Conservation (phyloP, 2,113 vertebrate genomes). For the Nyctibius bracteatus region DNA sequence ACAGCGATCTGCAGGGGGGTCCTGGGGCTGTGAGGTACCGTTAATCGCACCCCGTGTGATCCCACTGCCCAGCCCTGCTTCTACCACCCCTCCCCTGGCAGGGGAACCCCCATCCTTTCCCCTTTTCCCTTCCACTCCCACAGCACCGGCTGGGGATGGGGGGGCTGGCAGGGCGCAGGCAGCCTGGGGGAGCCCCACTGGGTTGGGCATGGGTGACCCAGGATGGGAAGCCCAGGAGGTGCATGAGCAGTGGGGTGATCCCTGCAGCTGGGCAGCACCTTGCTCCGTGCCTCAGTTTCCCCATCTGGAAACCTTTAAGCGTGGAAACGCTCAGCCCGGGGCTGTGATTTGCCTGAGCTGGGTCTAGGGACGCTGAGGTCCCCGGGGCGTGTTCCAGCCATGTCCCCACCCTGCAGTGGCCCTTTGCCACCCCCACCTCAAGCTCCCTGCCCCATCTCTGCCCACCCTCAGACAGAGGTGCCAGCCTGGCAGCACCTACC, state of each 20-base stretch:
- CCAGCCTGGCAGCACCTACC: constrained; percentile 7
- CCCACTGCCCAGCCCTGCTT: not conserved
- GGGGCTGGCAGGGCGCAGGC: not conserved
- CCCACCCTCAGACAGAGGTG: not conserved
- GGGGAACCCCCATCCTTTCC: not conserved
- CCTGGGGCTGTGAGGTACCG: not conserved
- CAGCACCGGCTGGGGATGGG: rapidly evolving
- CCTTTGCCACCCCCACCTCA: not conserved
- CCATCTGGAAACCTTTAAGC: not conserved
- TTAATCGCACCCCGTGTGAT: not conserved
- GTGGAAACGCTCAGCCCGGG: not conserved
- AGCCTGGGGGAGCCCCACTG: no score
- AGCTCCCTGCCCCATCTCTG: rapidly evolving
- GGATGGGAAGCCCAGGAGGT: not conserved
- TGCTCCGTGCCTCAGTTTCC: not conserved
- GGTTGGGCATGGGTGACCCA: not conserved
- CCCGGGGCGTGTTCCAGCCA: not conserved
- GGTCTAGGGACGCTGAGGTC: not conserved
- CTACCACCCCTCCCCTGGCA: not conserved
- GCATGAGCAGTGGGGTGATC: not conserved
- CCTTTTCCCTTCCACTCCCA: not conserved
- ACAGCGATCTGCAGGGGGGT: rapidly evolving
- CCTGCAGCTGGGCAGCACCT: rapidly evolving
- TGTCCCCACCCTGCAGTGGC: not conserved
- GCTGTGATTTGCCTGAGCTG: not conserved